Conservation (phyloP, 2,888 invertebrate species). For the Pyrochroa serraticornis region DNA sequence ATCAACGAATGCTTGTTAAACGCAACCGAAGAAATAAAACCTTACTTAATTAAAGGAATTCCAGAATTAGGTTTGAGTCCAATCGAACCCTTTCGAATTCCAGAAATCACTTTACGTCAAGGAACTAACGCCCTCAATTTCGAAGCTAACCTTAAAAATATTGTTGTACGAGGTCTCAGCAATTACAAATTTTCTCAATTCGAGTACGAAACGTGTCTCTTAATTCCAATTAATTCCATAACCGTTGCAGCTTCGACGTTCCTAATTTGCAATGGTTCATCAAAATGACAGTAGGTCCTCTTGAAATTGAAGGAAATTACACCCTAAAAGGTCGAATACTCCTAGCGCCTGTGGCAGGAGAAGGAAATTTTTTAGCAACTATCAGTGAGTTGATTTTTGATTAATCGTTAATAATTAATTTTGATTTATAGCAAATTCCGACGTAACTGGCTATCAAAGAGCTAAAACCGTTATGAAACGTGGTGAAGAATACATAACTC, state of each 20-base stretch:
- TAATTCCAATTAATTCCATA: background rate
- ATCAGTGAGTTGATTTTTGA: background rate
- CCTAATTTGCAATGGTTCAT: conserved; percentile 35
- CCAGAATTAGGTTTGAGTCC: conserved; percentile 47
- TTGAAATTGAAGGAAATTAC: conserved; percentile 42
- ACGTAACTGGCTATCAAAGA: background rate
- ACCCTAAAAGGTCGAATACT: conserved; percentile 59
- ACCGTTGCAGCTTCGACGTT: conserved; percentile 1
- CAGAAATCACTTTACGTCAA: conserved; percentile 40
- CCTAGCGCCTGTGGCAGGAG: background rate
- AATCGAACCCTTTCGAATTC: conserved; percentile 46
- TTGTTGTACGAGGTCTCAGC: conserved; percentile 34
- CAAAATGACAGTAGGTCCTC: background rate
- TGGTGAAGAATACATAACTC: conserved; percentile 3
- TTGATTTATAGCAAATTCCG: too few relatives aligned
- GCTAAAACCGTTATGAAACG: background rate
- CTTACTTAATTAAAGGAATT: conserved; percentile 45
- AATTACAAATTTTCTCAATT: conserved; percentile 33
- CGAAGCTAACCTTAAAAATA: conserved; percentile 36
- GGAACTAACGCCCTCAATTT: conserved; percentile 38
- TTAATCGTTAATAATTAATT: too few relatives aligned
- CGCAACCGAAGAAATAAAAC: conserved; percentile 40
- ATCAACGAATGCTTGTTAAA: conserved; percentile 45
- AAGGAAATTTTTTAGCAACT: background rate
- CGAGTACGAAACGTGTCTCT: background rate